Percentiles rank a stretch among this genome's conserved stretches.
Evolutionary conservation across 2,797 vertebrate species (phyloP).

Genomic region (Coregonus sp.): DNA sequence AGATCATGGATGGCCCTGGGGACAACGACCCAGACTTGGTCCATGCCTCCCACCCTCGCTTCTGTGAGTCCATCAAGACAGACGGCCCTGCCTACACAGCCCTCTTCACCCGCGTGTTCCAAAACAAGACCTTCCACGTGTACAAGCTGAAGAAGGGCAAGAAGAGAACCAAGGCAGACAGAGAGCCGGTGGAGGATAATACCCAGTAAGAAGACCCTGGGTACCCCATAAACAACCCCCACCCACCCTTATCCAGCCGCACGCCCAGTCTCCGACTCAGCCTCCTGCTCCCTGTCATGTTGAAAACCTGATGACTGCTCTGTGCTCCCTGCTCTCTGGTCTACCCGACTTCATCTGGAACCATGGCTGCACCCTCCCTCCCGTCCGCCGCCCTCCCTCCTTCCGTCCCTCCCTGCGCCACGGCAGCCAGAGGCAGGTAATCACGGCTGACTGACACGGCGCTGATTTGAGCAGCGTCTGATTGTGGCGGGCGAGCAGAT

Average conservation of each 20-base stretch:
- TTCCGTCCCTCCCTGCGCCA: background rate
- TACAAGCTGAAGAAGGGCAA: conserved; percentile 84
- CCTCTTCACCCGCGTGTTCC: conserved; percentile 87
- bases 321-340: background rate
- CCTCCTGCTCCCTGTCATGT: background rate
- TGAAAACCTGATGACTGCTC: background rate
- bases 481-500: conserved; percentile 9
- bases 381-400: background rate
- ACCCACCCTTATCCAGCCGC: background rate
- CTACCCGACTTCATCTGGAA: background rate
- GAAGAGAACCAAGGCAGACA: conserved; percentile 57
- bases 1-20: conserved; percentile 93
- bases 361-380: background rate
- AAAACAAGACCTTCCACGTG: conserved; percentile 94
- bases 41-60: conserved; percentile 82
- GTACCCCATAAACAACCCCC: background rate
- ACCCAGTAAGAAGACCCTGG: conserved; percentile 35
- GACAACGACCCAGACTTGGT: conserved; percentile 86
- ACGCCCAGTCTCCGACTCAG: background rate
- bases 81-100: conserved; percentile 72
- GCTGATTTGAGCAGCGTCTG: conserved; percentile 48
- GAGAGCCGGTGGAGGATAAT: background rate
- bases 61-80: conserved; percentile 89
- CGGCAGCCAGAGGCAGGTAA: conserved; percentile 38
- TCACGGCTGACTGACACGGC: conserved; percentile 54